Evolutionary conservation across 1,140 invertebrate species (phyloP), one percentile per base, ranked within the genome.

Genomic region (Chrysoperla carnea): DNA sequence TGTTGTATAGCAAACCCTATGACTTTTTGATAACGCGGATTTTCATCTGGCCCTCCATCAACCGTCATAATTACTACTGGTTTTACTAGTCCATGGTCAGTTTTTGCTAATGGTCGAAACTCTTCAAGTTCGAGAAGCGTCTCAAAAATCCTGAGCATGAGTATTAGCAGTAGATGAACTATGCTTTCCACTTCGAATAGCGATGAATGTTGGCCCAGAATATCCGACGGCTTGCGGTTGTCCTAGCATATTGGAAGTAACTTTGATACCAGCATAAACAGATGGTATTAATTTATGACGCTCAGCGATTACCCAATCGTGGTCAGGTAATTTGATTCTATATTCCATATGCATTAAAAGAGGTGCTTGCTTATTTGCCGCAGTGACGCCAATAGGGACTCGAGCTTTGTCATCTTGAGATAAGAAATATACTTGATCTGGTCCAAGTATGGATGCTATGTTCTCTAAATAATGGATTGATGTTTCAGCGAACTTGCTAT

Each of bases 331-430:
- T 42, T 29, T 40, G 14, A 66, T 52, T 48, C 48, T 49, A 49
- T 66, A 63, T 45, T 67, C 57, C 33, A 66, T 36, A 44, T 60
- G 54, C 60, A 65, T 66, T 46, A 64, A 37, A 35, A 58, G 38
- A 43, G 49, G 54, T 41, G 49, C 48, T 45, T 58, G 55, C 29
- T 50, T 51, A 45, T 56, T 58, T 45, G 52, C 53, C 39, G 56
- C 52, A 41, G 50, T 56, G 38, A 56, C 12, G 44, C 46, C 50
- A 44, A 53, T 41, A n/a, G 48, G 50, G 5, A 54, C 52, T 39
- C 50, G 50, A 43, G 17, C 17, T 23, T 23, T 23, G 5, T 57
- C 52, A 53, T 53, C 51, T 48, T 50, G 48, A 49, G 46, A 56
- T 47, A 54, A 44, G 47, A 51, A 49, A 52, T 45, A 47, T 23